Conservation (phyloP, 1,140 invertebrate genomes). For the Pseudomyrmex flavicornis region DNA sequence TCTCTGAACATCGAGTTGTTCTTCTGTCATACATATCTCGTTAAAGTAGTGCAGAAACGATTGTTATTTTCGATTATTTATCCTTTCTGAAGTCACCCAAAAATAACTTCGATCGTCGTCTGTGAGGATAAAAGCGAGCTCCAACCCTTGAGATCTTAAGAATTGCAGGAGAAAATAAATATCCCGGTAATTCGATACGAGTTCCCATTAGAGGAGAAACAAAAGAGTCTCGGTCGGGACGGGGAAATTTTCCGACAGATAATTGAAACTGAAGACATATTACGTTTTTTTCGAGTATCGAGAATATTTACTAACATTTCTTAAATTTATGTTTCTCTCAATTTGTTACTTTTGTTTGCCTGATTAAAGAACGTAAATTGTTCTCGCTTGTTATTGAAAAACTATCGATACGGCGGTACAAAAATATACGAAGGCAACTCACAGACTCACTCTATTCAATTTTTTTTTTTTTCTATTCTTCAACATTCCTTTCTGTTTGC, state of each 20-base stretch:
- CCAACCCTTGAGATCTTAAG: slow-evolving; percentile 25
- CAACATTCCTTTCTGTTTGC: background rate
- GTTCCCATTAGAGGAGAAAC: slow-evolving; percentile 69
- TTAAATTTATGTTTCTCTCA: slow-evolving; percentile 51
- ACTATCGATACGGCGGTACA: background rate
- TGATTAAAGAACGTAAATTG: slow-evolving; percentile 22
- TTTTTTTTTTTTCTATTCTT: background rate
- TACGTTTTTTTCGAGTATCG: slow-evolving; percentile 29
- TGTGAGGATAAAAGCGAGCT: slow-evolving; percentile 59
- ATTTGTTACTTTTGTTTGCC: slow-evolving; percentile 35
- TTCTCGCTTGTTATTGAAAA: background rate
- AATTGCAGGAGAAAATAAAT: slow-evolving; percentile 65
- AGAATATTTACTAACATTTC: slow-evolving; percentile 49
- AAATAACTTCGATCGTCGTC: slow-evolving; percentile 44
- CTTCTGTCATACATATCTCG: background rate
- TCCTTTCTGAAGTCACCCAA: slow-evolving; percentile 14
- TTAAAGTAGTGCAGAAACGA: no score
- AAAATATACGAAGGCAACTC: slow-evolving; percentile 6
- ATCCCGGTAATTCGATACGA: slow-evolving; percentile 67
- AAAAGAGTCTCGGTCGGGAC: slow-evolving; percentile 51
- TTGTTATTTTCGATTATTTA: slow-evolving; percentile 43
- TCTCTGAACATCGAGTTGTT: slow-evolving; percentile 10
- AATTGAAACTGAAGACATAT: slow-evolving; percentile 68
- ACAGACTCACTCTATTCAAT: background rate
- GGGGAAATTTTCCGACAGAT: slow-evolving; percentile 60